Base-by-base conservation (phyloP, 2,888 invertebrate species). In the Lasioglossum oenotherae region DNA sequence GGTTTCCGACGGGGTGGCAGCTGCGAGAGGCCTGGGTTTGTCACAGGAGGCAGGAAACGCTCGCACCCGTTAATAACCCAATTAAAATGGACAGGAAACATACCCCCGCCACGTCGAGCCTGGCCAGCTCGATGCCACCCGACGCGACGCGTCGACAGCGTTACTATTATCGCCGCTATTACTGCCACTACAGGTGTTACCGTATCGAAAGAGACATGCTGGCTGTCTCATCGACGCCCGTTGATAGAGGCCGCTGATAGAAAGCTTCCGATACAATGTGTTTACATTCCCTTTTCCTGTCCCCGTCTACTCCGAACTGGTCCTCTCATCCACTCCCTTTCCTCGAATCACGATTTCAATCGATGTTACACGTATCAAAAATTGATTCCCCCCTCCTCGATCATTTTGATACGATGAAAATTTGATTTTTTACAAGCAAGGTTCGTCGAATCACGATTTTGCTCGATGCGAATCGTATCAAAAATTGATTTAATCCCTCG, bases 21-120 rank as follows among this genome's bases (percentile, higher is more conserved):
- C 93, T 92, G 93, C 91, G 85, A 84, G 85, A 73, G 85, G 75
- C 87, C 85, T 71, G 84, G 87, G 91, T 92, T 91, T 92, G 92
- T 92, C 92, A 87, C 90, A 92, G 92, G 89, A 92, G 92, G 91
- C 92, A 92, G 92, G 93, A 93, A 93, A 92, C 91, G 89, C 92
- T 92, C 89, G 92, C 91, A 86, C 86, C 92, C 92, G 92, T 92
- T 92, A 92, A 92, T 92, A 92, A 92, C 90, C 92, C 92, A 92
- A 92, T 92, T 92, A 92, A 92, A 92, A 92, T 87, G 92, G 86
- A 91, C 92, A 92, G 92, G 92, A 92, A 92, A 91, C 89, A 85
- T 86, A 87, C 82, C 85, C 88, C 83, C 67, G 89, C 46, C 80
- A 78, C 78, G 80, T 6, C 31, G 64, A 23, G 82, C 5, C 64